Conservation (phyloP, 2,888 invertebrate species). For the Euproctis similis region DNA sequence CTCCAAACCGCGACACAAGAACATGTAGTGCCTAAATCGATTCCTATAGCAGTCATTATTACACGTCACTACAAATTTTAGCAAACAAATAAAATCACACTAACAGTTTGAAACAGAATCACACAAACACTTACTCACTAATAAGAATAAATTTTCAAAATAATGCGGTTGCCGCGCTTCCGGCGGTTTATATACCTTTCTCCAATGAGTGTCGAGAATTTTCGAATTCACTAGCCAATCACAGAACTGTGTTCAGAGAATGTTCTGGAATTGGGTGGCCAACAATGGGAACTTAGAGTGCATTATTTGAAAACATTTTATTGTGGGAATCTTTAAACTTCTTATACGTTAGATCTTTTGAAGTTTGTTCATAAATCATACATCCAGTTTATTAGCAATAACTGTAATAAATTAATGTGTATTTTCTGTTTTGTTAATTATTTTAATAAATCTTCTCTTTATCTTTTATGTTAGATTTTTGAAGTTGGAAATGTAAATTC, state of each 20-base stretch:
- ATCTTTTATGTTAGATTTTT: too few relatives aligned
- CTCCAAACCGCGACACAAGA: constrained; percentile 55
- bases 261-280: constrained; percentile 42
- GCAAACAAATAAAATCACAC: neutral
- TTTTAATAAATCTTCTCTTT: too few relatives aligned
- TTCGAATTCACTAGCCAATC: constrained; percentile 46
- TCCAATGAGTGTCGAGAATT: constrained; percentile 39
- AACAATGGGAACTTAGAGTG: constrained; percentile 14
- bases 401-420: too few relatives aligned
- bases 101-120: neutral
- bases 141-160: constrained; percentile 26
- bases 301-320: too few relatives aligned
- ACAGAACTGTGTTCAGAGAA: constrained; percentile 22
- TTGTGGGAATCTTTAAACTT: too few relatives aligned
- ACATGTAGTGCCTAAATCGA: constrained; percentile 54
- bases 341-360: too few relatives aligned
- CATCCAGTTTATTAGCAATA: too few relatives aligned
- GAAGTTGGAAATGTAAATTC: too few relatives aligned
- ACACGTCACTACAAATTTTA: neutral
- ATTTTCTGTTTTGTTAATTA: too few relatives aligned
- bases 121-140: neutral
- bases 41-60: constrained; percentile 52
- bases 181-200: constrained; percentile 38
- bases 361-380: too few relatives aligned
- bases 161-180: constrained; percentile 22